Evolutionary conservation across 2,888 invertebrate species (phyloP), one percentile per base, ranked within the genome.

Genomic region (Drosophila kanekoi): DNA sequence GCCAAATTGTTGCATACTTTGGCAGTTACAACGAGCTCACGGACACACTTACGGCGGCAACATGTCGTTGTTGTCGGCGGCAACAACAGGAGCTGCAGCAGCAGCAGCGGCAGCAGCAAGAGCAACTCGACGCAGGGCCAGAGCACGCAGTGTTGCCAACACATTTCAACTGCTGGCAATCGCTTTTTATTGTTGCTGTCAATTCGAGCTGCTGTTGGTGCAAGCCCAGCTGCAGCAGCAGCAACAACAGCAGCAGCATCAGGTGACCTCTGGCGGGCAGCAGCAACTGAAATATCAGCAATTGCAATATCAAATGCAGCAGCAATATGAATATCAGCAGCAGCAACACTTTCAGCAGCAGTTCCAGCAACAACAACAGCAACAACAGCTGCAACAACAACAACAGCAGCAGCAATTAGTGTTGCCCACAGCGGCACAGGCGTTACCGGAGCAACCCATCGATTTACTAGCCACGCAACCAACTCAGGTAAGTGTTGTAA

Each of bases 261-360:
- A 72, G 14, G 9, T 54, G 45, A 14, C 48, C 43, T 53, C 62
- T 60, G 61, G 61, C 38, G 61, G 58, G 35, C 79, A 79, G 28
- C 83, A 84, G 48, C 84, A 89, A 61, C 72, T 84, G 38, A 89
- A 86, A 57, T 89, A 89, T 69, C 86, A 89, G 45, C 86, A 86
- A 72, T 64, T 86, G 80, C 86, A 86, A 71, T 89, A 86, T 78
- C 86, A 86, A 75, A 78, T 86, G 87, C 86, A 86, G 54, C 89
- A 86, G 68, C 89, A 89, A 78, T 86, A 86, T 82, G 86, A 86
- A 78, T 86, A 86, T 61, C 86, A 89, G 40, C 89, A 86, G 61
- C 86, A 86, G 49, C 86, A 89, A 49, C 89, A 89, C 38, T 85
- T 72, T 62, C 87, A 87, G 35, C 89, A 87, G 43, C 87, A 89